Evolutionary conservation across 2,888 invertebrate genomes (phyloP), one percentile per base, ranked within the genome.

Genomic region (Patella caerulea): DNA sequence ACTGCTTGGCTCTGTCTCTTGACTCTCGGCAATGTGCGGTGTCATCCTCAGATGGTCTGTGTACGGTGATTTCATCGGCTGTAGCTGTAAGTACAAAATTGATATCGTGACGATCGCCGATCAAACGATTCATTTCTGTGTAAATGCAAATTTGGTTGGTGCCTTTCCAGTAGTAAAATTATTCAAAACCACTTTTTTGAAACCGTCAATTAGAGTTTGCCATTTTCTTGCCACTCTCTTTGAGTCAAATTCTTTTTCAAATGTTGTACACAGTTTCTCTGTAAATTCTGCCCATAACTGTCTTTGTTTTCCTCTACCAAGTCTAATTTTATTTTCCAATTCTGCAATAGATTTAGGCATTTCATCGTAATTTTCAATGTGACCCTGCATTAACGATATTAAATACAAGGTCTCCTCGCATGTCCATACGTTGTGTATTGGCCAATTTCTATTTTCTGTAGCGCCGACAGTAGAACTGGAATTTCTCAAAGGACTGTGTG

Each of bases 251-350:
- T n/a, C 59, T 59, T 59, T 59, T 1, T 59, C 59, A 59, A 59
- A 59, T 59, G 59, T 7, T 17, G 5, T 59, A 59, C 17, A 59
- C 17, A 59, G 59, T 59, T 59, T 59, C 59, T 59, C 59, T 19
- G 59, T 59, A 59, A 59, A 59, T 59, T 59, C 59, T 59, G n/a
- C 59, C 59, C 59, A 59, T 9, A 59, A 19, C 14, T 59, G 59
- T 59, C 19, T 59, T 59, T 59, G 59, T 59, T 59, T 59, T 14
- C 59, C 59, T 59, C 59, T 59, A 19, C 59, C 59, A 12, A 59
- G 59, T 17, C 59, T 59, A 59, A 59, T 59, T 59, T 59, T 59
- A 12, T 59, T 12, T 59, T 59, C 59, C 59, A 59, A 59, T 15
- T 59, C 59, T 59, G 59, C 9, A 5, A 59, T 59, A 15, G 59